These are phyloP conservation scores for Strigamia maritima DNA, from an alignment of 2,888 invertebrate species.

Conservation along the genomic window DNA sequence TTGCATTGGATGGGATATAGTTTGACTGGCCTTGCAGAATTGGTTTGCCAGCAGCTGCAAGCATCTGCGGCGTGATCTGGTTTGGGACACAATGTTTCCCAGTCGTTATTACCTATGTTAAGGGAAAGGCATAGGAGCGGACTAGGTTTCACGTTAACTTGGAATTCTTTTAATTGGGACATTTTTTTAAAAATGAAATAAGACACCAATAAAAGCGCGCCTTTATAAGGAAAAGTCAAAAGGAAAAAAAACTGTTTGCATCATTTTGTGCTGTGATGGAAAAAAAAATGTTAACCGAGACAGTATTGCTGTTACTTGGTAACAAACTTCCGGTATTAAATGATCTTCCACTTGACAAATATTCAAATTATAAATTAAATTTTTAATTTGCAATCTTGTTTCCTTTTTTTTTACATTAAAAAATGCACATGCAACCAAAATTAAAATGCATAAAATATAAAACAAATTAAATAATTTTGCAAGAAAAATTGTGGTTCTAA, in stretches of 20 bases:
- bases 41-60: slow-evolving; percentile 69
- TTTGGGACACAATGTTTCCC: slow-evolving; percentile 77
- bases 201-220: background rate
- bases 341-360: background rate
- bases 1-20: slow-evolving; percentile 54
- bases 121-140: background rate
- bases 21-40: slow-evolving; percentile 69
- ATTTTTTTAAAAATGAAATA: background rate
- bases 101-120: slow-evolving; percentile 69
- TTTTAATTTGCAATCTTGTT: background rate
- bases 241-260: background rate
- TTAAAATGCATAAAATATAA: background rate
- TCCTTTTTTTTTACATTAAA: background rate
- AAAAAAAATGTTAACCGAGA: background rate
- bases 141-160: background rate
- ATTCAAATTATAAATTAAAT: background rate
- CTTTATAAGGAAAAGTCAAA: background rate
- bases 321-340: background rate
- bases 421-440: background rate
- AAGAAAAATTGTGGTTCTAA: background rate
- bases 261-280: background rate
- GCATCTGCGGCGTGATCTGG: slow-evolving; percentile 75
- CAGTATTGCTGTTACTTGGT: background rate
- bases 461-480: background rate
- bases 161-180: background rate